phyloP scores from a whole-genome alignment of 2,888 invertebrate species.

The Hymenopus coronatus region DNA sequence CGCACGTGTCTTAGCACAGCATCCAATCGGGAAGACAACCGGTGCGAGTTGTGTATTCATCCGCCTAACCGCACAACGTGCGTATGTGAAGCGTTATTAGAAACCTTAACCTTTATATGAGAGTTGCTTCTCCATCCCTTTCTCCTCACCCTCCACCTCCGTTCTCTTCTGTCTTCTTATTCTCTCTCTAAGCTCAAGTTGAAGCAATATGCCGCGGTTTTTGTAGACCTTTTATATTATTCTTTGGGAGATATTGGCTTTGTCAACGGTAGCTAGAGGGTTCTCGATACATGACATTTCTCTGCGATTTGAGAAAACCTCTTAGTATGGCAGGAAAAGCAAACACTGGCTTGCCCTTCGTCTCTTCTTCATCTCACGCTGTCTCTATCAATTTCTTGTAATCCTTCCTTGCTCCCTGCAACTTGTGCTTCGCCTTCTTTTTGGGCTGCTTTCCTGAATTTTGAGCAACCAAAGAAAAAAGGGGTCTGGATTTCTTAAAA shows the following conservation, averaged over 20 bases:
- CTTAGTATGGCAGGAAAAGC: not conserved
- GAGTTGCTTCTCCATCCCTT: not conserved
- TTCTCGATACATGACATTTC: not conserved
- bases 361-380: not conserved
- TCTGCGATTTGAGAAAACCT: not conserved
- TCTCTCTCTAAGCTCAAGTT: not conserved
- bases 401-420: not conserved
- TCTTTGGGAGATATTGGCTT: conserved; percentile 10
- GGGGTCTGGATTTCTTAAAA: too few species aligned
- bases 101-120: not conserved
- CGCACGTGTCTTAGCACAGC: not conserved
- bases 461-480: not conserved
- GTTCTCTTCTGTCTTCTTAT: not conserved
- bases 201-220: not conserved
- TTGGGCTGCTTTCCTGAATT: not conserved
- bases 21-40: not conserved
- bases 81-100: not conserved
- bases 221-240: not conserved
- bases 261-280: not conserved
- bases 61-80: not conserved
- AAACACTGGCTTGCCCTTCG: not conserved
- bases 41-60: not conserved
- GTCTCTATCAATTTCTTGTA: not conserved
- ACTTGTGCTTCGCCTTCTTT: not conserved
- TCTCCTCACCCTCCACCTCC: too few species aligned